phyloP scores from a whole-genome alignment of 2,888 invertebrate genomes.

The Trachelus iudaicus region DNA sequence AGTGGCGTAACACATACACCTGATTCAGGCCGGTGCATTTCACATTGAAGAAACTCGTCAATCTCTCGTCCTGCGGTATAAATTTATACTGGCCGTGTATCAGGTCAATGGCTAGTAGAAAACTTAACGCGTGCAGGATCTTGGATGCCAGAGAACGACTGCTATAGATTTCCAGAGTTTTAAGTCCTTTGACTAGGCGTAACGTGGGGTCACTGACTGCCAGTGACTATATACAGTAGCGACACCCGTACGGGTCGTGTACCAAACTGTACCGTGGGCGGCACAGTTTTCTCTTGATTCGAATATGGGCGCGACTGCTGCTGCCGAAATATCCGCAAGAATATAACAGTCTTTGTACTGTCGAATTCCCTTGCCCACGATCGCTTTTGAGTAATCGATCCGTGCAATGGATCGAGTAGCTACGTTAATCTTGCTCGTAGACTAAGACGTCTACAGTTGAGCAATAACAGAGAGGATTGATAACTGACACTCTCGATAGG shows the following conservation, averaged over 20 bases:
- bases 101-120: not conserved
- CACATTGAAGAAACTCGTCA: not conserved
- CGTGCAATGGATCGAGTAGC: not conserved
- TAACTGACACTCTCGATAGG: not conserved
- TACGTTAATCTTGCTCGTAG: not conserved
- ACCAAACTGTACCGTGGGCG: not conserved
- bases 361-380: not conserved
- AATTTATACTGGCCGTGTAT: not conserved
- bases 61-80: not conserved
- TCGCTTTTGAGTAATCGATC: not conserved
- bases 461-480: not conserved
- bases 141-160: not conserved
- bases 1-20: not conserved
- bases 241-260: not conserved
- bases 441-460: not conserved
- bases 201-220: not conserved
- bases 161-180: not conserved
- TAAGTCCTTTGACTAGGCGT: not conserved
- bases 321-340: not conserved
- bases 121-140: not conserved
- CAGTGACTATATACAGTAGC: not conserved
- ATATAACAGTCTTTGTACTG: not conserved
- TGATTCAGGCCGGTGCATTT: conserved; percentile 1
- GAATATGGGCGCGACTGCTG: not conserved
- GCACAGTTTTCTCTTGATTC: conserved; percentile 2